Conservation (phyloP, 2,888 invertebrate species). For the Ephialtes manifestator region DNA sequence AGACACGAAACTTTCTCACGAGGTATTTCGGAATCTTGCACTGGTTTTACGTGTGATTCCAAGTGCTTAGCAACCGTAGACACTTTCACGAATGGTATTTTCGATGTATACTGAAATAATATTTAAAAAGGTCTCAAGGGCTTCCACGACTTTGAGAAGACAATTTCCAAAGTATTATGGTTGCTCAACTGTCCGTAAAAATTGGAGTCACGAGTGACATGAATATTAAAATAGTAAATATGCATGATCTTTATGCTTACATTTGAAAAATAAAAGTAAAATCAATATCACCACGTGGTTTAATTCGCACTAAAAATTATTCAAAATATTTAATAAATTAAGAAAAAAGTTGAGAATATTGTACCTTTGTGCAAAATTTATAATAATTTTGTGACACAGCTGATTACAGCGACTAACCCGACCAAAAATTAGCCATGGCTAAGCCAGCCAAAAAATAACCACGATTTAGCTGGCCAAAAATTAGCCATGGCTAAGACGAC, state of each 20-base stretch:
- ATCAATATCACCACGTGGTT: background rate
- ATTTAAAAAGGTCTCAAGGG: background rate
- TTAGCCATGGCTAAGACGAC: too few species aligned
- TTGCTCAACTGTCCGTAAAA: slow-evolving; percentile 17
- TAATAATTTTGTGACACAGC: background rate
- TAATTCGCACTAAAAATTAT: background rate
- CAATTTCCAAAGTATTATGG: background rate
- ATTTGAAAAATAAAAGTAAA: background rate
- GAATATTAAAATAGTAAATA: background rate
- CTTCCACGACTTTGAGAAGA: background rate
- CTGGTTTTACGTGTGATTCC: background rate
- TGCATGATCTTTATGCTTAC: background rate
- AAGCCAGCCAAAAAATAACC: too few species aligned
- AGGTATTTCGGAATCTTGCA: slow-evolving; percentile 2
- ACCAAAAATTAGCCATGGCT: too few species aligned
- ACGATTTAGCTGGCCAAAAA: too few species aligned
- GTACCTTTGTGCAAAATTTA: too few species aligned
- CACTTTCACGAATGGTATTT: slow-evolving; percentile 1
- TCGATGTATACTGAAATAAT: background rate
- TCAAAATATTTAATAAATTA: background rate
- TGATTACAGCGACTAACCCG: background rate
- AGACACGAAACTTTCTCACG: background rate
- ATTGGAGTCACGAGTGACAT: background rate
- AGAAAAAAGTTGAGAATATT: background rate
- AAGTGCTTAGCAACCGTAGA: background rate